Conservation (phyloP, 2,113 vertebrate genomes). For the Pygoscelis adeliae region DNA sequence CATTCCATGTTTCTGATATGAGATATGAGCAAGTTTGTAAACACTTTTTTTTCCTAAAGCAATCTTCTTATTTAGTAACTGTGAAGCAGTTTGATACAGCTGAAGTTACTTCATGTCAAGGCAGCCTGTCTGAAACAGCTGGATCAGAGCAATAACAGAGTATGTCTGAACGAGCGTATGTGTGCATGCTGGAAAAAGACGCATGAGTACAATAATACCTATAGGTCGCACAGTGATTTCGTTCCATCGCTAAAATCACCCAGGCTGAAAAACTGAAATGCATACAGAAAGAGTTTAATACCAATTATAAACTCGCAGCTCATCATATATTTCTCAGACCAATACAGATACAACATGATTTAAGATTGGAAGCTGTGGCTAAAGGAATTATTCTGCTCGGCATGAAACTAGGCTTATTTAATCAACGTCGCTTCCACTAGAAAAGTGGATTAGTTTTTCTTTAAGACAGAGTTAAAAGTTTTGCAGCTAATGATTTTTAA, state of each 20-base stretch:
- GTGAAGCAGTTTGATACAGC: neutral
- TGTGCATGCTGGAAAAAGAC: neutral
- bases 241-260: neutral
- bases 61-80: neutral
- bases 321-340: constrained; percentile 71
- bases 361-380: constrained; percentile 77
- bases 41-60: neutral
- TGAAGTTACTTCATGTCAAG: neutral
- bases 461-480: constrained; percentile 84
- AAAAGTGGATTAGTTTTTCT: constrained; percentile 82
- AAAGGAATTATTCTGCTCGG: constrained; percentile 81
- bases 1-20: neutral
- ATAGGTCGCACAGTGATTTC: neutral
- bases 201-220: neutral
- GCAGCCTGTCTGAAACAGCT: neutral
- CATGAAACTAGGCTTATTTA: constrained; percentile 80
- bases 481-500: constrained; percentile 84
- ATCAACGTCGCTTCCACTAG: constrained; percentile 77
- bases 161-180: neutral
- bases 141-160: neutral
- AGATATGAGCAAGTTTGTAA: neutral
- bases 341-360: constrained; percentile 76
- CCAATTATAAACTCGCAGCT: constrained; percentile 70
- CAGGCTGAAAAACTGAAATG: neutral
- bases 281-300: constrained; percentile 61